Evolutionary conservation across 1,140 invertebrate species (phyloP).

Genomic region (Apocrypta bakeri): DNA sequence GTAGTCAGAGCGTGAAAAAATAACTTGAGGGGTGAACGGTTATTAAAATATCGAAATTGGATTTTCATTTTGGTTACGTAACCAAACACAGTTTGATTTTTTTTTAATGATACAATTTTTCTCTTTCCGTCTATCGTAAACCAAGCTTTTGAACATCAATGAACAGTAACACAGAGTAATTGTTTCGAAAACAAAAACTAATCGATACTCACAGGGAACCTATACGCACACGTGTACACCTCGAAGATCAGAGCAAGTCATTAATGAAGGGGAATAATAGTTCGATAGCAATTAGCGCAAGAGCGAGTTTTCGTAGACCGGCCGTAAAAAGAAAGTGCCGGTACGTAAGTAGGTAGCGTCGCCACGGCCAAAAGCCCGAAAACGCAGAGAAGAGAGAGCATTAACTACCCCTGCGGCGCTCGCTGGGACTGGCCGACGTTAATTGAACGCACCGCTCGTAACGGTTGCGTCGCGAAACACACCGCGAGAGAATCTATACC

Average conservation of each 20-base stretch:
- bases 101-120: not conserved
- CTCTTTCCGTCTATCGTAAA: not conserved
- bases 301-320: constrained; percentile 65
- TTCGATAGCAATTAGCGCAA: constrained; percentile 74
- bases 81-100: not conserved
- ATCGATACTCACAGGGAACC: not conserved
- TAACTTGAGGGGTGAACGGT: not conserved
- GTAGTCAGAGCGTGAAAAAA: not conserved
- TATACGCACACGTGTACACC: not conserved
- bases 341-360: constrained; percentile 70
- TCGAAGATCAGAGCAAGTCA: not conserved
- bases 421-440: constrained; percentile 68
- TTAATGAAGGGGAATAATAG: constrained; percentile 63
- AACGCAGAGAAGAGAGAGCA: constrained; percentile 51
- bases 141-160: too few species aligned
- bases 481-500: constrained; percentile 64
- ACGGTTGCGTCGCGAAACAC: constrained; percentile 35
- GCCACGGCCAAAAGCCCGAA: constrained; percentile 47
- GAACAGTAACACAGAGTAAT: too few species aligned
- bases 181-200: not conserved
- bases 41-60: not conserved
- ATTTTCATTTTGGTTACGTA: not conserved
- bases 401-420: constrained; percentile 69
- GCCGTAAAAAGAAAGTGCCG: constrained; percentile 73
- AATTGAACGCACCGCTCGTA: constrained; percentile 75